Evolutionary conservation across 1,140 invertebrate genomes (phyloP).

Genomic region (Drosophila orena): DNA sequence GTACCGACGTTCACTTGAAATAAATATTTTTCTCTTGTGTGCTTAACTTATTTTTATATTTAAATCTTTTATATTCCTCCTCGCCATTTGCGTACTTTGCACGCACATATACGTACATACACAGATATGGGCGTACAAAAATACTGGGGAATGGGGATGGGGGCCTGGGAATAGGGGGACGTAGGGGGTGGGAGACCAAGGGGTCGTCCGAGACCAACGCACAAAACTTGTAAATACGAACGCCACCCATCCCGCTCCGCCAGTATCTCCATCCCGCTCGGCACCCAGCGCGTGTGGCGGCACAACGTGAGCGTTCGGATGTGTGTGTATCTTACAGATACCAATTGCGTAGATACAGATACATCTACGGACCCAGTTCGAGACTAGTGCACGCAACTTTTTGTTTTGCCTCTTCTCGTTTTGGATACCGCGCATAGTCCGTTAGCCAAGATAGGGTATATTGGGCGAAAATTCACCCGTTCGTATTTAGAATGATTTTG

Average conservation of each 20-base stretch:
- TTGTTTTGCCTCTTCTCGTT: constrained; percentile 27
- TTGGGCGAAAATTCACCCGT: background rate
- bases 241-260: constrained; percentile 2
- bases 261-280: constrained; percentile 12
- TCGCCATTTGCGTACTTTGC: constrained; percentile 52
- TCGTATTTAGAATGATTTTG: too few species aligned
- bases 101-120: constrained; percentile 28
- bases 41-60: constrained; percentile 64
- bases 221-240: constrained; percentile 69
- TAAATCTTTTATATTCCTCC: constrained; percentile 27
- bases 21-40: constrained; percentile 39
- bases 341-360: constrained; percentile 44
- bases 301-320: constrained; percentile 12
- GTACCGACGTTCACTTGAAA: background rate
- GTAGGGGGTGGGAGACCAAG: constrained; percentile 15
- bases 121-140: constrained; percentile 17
- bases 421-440: constrained; percentile 22
- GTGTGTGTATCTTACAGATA: constrained; percentile 52
- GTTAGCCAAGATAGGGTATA: background rate
- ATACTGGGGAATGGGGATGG: constrained; percentile 2
- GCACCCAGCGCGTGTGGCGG: constrained; percentile 36
- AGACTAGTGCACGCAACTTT: constrained; percentile 40
- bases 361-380: constrained; percentile 30
- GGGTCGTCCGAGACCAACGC: constrained; percentile 59
- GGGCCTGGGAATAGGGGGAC: background rate